Evolutionary conservation across 2,113 vertebrate species (phyloP).

Genomic region (Pseudonaja textilis): DNA sequence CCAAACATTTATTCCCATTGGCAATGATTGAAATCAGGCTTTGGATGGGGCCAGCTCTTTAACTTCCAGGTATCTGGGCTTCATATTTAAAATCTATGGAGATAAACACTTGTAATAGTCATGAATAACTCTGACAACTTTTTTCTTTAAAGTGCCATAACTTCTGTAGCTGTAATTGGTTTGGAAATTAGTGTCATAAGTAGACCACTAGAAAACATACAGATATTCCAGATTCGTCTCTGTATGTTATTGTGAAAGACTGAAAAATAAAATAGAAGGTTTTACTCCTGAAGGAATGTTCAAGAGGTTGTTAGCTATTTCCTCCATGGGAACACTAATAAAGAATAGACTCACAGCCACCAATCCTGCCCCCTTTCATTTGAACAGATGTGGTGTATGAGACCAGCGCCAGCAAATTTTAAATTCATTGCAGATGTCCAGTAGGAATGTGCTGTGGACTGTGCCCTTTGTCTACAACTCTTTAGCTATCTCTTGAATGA

Average conservation of each 20-base stretch:
- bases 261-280: background rate
- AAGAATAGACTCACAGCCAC: background rate
- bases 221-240: background rate
- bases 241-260: background rate
- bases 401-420: background rate
- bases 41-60: background rate
- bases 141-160: background rate
- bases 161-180: background rate
- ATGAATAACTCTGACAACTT: background rate
- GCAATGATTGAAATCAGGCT: background rate
- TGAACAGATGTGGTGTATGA: background rate
- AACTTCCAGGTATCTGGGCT: background rate
- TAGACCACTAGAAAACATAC: background rate
- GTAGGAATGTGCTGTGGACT: background rate
- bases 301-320: background rate
- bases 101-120: background rate
- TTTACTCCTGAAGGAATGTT: background rate
- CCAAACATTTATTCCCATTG: background rate
- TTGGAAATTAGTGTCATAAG: background rate
- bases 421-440: conserved; percentile 10
- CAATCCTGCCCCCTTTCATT: background rate
- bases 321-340: background rate
- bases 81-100: background rate
- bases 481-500: conserved; percentile 48
- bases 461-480: conserved; percentile 31